Evolutionary conservation across 2,888 invertebrate genomes (phyloP), one percentile per base, ranked within the genome.

Genomic region (Cosmorhoe ocellata): DNA sequence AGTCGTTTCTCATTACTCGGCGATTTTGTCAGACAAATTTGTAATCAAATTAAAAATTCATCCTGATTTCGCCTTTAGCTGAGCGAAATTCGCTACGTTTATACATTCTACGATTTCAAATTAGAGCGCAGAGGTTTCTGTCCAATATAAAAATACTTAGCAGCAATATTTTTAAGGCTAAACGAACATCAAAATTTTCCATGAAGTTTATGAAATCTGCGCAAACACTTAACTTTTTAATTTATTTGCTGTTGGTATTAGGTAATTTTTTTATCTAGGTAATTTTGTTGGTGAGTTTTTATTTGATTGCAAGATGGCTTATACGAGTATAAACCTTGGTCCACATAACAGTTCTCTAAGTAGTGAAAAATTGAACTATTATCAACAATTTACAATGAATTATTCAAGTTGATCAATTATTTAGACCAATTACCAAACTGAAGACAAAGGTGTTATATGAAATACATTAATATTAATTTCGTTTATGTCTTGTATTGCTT

Each of bases 11-110:
- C 65, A 55, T 69, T 61, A 63, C 63, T 64, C 63, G 63, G 64
- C 61, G 64, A 67, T 72, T 67, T 61, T 52, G 55, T 44, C 57
- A 53, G 63, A 65, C 67, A 68, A 67, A 64, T 67, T 73, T 58
- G 63, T 71, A 78, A 80, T 79, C 66, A 74, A 76, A 77, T 79
- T 76, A 78, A 73, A 78, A 69, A 73, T 79, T 81, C 71, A 76
- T 77, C 71, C 54, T 41, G 45, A 41, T 51, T 51, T 18, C 31
- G 31, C 37, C 36, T 39, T 40, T 18, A 26, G 36, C 14, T 37
- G 37, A n/a, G 47, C 9, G 28, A 61, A 61, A 51, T 60, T 58
- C 34, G 56, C 61, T 41, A 42, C 37, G 37, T 18, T 45, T 41
- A 1, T 18, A 43, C 39, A 28, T 33, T 39, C 51, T 62, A 56